Percentiles rank a stretch among this genome's conserved stretches.
phyloP scores from a whole-genome alignment of 2,888 invertebrate species.

The Apotomis capreana region DNA sequence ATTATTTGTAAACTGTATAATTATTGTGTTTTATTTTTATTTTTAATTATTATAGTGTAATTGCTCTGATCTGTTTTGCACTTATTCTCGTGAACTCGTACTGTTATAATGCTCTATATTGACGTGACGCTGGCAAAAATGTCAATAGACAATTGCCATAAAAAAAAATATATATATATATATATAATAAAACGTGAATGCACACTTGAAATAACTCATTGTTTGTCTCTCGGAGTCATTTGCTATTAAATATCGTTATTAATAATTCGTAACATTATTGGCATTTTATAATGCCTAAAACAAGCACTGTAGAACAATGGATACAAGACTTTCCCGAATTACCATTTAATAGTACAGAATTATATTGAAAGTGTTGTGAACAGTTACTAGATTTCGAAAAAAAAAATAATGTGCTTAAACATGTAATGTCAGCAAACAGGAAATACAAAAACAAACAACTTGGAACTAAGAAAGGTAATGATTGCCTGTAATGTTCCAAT shows the following conservation, averaged over 20 bases:
- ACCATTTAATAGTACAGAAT: slow-evolving; percentile 7
- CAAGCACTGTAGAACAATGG: slow-evolving; percentile 14
- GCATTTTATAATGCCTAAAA: slow-evolving; percentile 12
- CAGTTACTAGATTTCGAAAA: slow-evolving; percentile 4
- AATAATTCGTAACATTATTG: slow-evolving; percentile 7
- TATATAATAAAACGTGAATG: too few relatives aligned
- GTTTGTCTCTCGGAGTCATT: neutral
- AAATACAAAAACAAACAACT: neutral
- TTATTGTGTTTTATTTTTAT: too few relatives aligned
- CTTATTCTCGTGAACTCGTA: too few relatives aligned
- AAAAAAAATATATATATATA: too few relatives aligned
- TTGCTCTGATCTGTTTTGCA: too few relatives aligned
- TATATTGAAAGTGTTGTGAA: slow-evolving; percentile 4
- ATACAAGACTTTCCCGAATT: slow-evolving; percentile 11
- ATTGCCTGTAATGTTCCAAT: slow-evolving; percentile 5
- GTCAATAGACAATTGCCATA: too few relatives aligned
- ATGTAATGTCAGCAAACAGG: slow-evolving; percentile 3
- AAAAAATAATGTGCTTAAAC: neutral
- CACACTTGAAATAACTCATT: neutral
- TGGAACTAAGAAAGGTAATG: slow-evolving; percentile 2
- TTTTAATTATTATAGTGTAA: too few relatives aligned
- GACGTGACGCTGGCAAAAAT: too few relatives aligned
- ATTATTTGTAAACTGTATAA: too few relatives aligned
- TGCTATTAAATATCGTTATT: slow-evolving; percentile 6
- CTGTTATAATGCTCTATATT: too few relatives aligned